Base-by-base conservation (phyloP, 2,797 vertebrate species). In the Threskiornis aethiopicus region DNA sequence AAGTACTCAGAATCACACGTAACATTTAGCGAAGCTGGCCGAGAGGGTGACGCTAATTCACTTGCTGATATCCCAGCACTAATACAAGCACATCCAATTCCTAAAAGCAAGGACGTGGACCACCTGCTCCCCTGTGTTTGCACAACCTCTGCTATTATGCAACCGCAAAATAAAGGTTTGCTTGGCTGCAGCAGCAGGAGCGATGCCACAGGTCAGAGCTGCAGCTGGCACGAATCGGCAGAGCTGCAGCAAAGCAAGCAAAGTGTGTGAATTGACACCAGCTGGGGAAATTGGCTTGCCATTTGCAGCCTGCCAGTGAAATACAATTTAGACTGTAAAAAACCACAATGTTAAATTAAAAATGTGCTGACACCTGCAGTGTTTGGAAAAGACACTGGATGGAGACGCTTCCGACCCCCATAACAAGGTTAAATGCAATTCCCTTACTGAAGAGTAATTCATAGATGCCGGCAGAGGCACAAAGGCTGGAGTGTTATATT, bases 341-440 rank as follows among this genome's bases (percentile, higher is more conserved):
- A 1, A 0, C 22, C 73, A 24, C 72, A 33, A 1, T 9, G 47
- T 78, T 31, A 54, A 84, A 86, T 90, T 61, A 26, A 65, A 90
- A 87, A 57, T 9, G 35, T 81, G 46, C 84, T 89, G 82, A 66
- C 25, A 73, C 54, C 62, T 90, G 87, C 59, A 83, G 79, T 2
- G 3, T 70, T 41, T 78, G 88, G 79, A 52, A 77, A 16, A 79
- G 39, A 29, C 47, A 26, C 10, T 69, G 66, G 33, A 35, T 47
- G 61, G 42, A 79, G 69, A 71, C 0, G 5, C 6, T 57, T 28
- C 72, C 0, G 1, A 59, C 11, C 18, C 54, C n/a, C 57, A 39
- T 65, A 20, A 70, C 3, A 37, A 83, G 52, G 49, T 59, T 59
- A 31, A 84, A 80, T 10, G 35, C 65, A 73, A 44, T 85, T 93